A percentile compares a stretch with the other conserved stretches of the same genome.
Evolutionary conservation across 2,113 vertebrate species (phyloP).

Genomic region (Illadopsis cleaveri): DNA sequence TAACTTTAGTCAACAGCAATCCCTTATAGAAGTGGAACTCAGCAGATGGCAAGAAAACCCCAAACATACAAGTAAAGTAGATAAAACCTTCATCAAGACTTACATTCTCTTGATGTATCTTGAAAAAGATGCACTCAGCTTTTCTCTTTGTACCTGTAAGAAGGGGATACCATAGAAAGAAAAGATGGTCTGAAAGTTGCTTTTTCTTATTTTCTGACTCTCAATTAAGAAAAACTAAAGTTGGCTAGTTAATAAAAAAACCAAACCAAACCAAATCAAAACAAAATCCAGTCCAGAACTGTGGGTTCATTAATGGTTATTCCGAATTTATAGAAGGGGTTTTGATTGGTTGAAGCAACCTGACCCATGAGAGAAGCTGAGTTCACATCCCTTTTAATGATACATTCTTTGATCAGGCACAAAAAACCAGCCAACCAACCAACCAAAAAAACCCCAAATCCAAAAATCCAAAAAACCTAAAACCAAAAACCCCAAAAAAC

Average conservation of each 20-base stretch:
- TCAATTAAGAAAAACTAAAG: not conserved
- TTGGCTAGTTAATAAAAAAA: not conserved
- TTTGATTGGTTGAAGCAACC: not conserved
- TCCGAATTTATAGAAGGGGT: not conserved
- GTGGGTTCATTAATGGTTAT: not conserved
- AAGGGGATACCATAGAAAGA: not conserved
- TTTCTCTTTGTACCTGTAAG: not conserved
- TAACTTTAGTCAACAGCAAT: not conserved
- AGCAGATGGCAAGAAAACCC: not conserved
- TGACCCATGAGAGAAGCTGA: not conserved
- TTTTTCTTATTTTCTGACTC: not conserved
- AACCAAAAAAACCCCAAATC: too few relatives aligned
- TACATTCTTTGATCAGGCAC: not conserved
- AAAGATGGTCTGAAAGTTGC: not conserved
- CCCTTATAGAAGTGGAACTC: not conserved
- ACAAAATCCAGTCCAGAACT: rapidly evolving
- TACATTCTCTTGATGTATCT: not conserved
- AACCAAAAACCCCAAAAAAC: not conserved
- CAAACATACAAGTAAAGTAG: not conserved
- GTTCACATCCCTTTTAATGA: not conserved
- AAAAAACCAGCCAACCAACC: not conserved
- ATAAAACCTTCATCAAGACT: not conserved
- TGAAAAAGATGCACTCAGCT: not conserved
- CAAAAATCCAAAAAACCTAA: not conserved
- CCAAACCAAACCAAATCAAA: not conserved